A percentile compares a stretch with the other conserved stretches of the same genome.
Evolutionary conservation across 2,797 vertebrate genomes (phyloP).

Genomic region (Cossypha dichroa): DNA sequence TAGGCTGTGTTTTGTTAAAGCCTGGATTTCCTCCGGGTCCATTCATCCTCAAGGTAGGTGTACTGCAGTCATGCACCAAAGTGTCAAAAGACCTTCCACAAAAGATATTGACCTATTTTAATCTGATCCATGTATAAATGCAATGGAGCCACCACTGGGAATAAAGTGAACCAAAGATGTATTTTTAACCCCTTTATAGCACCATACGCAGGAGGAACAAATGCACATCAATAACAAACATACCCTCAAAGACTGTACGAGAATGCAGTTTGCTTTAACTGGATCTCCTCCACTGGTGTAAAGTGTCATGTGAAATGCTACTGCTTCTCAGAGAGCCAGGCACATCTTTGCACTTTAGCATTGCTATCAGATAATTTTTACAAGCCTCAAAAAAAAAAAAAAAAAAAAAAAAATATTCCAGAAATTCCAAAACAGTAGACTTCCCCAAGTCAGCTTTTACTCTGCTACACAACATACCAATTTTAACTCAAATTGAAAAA

Average conservation of each 20-base stretch:
- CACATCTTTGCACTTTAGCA: not conserved
- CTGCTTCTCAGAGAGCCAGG: not conserved
- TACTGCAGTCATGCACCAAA: slow-evolving; percentile 61
- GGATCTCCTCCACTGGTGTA: not conserved
- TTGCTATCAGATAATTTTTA: not conserved
- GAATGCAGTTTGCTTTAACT: not conserved
- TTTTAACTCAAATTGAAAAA: not conserved
- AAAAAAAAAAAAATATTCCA: not conserved
- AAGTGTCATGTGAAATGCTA: not conserved
- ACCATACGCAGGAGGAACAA: not conserved
- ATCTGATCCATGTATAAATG: slow-evolving; percentile 65
- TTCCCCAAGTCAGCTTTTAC: not conserved
- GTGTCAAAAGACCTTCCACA: slow-evolving; percentile 57
- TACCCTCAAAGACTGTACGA: not conserved
- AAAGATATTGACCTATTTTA: slow-evolving; percentile 72
- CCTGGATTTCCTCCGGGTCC: slow-evolving; percentile 46
- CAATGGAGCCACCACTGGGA: slow-evolving; percentile 52
- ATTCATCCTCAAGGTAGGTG: slow-evolving; percentile 67
- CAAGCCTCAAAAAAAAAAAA: not conserved
- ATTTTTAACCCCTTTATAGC: slow-evolving; percentile 63
- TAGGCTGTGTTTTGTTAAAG: slow-evolving; percentile 63
- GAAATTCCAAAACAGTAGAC: not conserved
- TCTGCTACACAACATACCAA: not conserved
- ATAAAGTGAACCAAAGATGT: slow-evolving; percentile 55
- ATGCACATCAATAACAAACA: not conserved